Base-by-base conservation (phyloP, 2,888 invertebrate genomes). In the Tetropium fuscum region DNA sequence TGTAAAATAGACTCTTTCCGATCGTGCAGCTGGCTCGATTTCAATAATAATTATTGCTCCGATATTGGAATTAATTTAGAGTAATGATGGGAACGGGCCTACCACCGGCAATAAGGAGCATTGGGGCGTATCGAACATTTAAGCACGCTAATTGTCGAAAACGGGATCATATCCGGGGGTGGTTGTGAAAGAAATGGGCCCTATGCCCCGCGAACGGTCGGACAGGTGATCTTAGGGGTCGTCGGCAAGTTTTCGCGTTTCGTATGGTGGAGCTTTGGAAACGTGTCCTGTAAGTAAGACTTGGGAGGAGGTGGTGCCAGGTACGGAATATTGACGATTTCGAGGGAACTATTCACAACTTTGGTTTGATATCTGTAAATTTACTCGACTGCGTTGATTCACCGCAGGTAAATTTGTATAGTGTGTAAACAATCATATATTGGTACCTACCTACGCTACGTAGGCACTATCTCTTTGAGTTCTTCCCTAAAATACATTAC, bases 271-370 rank as follows among this genome's bases (percentile, higher is more conserved):
- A 47, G 44, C 36, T 51, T 56, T 36, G 45, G 15, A 53, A 54
- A 51, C 34, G 55, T 49, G 58, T 64, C 61, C 60, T 60, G 58
- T 55, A 62, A 56, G 63, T 60, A n/a, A n/a, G n/a, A n/a, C 48
- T 55, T 63, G 53, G 53, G 61, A 51, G 45, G 55, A 65, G 54
- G 63, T 51, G 55, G 81, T 80, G 68, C 80, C 81, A 69, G 80
- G 81, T 66, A 80, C 81, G 69, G 67, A 61, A 71, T 81, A 81
- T 81, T 73, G 81, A 81, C 76, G 72, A 73, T 75, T 69, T 60
- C 34, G 27, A 20, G 34, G 48, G 38, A 40, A 51, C 38, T 38
- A 34, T 34, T 51, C 49, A 51, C 49, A 16, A 36, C 36, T 48
- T 36, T 22, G 48, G 36, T 36, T 40, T 40, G 38, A 40, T 40